Conservation (phyloP, 2,113 vertebrate species). For the Ophiodon elongatus region DNA sequence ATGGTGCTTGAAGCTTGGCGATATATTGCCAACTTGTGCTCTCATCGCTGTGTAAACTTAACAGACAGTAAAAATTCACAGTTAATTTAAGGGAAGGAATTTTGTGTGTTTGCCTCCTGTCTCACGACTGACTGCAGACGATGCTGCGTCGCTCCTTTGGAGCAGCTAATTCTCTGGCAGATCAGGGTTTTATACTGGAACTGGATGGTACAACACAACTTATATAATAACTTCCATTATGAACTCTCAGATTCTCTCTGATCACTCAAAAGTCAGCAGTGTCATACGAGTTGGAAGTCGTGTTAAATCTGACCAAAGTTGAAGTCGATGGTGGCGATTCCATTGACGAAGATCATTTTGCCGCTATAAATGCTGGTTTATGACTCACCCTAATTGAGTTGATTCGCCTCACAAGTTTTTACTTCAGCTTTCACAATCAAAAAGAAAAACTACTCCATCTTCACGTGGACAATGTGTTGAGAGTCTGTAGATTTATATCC, state of each 20-base stretch:
- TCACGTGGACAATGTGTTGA: background rate
- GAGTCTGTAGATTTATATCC: background rate
- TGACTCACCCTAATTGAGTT: background rate
- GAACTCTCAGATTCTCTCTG: background rate
- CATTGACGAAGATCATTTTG: background rate
- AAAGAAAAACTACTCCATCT: background rate
- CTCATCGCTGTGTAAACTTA: conserved; percentile 9
- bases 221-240: background rate
- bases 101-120: conserved; percentile 9
- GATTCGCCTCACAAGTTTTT: background rate
- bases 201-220: background rate
- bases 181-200: background rate
- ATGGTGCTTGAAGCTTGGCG: conserved; percentile 6
- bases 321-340: background rate
- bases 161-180: conserved; percentile 9
- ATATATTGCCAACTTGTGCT: background rate
- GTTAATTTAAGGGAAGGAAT: conserved; percentile 7
- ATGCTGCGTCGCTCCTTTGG: background rate
- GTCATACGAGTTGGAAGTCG: background rate
- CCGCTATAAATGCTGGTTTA: too few species aligned
- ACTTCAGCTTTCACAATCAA: background rate
- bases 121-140: background rate
- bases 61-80: conserved; percentile 19
- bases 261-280: background rate
- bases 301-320: background rate